Evolutionary conservation across 2,888 invertebrate genomes (phyloP), one percentile per base, ranked within the genome.

Genomic region (Aproaerema taeniolella): DNA sequence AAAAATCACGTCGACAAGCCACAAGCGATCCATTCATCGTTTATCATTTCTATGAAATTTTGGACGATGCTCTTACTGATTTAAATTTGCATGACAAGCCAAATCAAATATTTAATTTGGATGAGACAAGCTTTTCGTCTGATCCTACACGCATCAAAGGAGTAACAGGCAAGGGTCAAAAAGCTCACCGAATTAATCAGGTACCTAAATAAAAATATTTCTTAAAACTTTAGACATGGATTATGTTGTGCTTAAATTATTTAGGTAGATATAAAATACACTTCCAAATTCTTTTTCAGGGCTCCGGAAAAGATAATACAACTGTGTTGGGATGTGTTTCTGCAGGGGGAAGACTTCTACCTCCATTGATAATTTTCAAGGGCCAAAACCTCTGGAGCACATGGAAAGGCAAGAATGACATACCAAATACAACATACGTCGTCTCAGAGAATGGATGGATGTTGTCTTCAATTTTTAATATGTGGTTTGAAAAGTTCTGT

Each of bases 11-110:
- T 35, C 35, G 41, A 11, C 11, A 36, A 41, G 35, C 41, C n/a
- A 41, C 41, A 15, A 41, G 41, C 24, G 41, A 41, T 16, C 36
- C 36, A 26, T 41, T 41, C 11, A 41, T 41, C 24, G 16, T 41
- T 25, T 41, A 41, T 41, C 26, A 30, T 12, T 41, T 41, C 25
- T 41, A 41, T 12, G 30, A 36, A 14, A 31, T 41, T 31, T 29
- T 41, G 15, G 36, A 41, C 15, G 31, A 41, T 8, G 31, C 36
- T 15, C 31, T 36, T 16, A 41, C 36, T 41, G 10, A 14, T 17
- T 6, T 41, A 31, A 15, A 41, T 14, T 41, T 41, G 11, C 36
- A 41, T n/a, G n/a, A n/a, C n/a, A n/a, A n/a, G n/a, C n/a, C n/a
- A n/a, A n/a, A n/a, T n/a, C n/a, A n/a, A n/a, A n/a, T n/a, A n/a